These are phyloP conservation scores for Eupeodes luniger DNA, from an alignment of 2,888 invertebrate genomes.

Conservation along the genomic window DNA sequence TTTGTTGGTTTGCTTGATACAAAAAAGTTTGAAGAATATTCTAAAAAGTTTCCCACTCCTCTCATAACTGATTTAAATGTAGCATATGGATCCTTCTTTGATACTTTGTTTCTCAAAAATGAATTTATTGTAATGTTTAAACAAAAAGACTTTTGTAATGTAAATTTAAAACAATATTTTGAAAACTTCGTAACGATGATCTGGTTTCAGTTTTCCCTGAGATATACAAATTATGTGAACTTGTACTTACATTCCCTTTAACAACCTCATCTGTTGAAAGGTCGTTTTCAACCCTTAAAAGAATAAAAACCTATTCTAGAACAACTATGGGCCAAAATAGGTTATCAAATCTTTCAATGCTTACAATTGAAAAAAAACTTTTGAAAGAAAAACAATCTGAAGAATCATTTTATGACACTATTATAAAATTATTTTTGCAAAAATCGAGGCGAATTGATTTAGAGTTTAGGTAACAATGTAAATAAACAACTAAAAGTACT, in stretches of 20 bases:
- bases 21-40: not conserved
- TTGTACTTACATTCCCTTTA: constrained; percentile 31
- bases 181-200: constrained; percentile 20
- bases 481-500: no score
- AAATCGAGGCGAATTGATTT: constrained; percentile 33
- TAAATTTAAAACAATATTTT: constrained; percentile 26
- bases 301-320: constrained; percentile 25
- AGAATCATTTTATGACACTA: constrained; percentile 22
- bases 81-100: constrained; percentile 35
- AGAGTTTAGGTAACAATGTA: constrained; percentile 2
- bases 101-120: constrained; percentile 30
- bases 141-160: constrained; percentile 33
- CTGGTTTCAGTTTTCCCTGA: constrained; percentile 37
- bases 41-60: constrained; percentile 17
- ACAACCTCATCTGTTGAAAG: constrained; percentile 25
- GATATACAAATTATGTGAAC: constrained; percentile 21
- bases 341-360: constrained; percentile 22
- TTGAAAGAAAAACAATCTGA: constrained; percentile 22
- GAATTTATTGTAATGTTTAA: constrained; percentile 38
- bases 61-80: constrained; percentile 24
- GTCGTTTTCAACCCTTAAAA: constrained; percentile 16
- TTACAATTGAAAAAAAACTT: not conserved
- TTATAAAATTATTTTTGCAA: constrained; percentile 23
- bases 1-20: constrained; percentile 39
- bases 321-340: constrained; percentile 24